Evolutionary conservation across 2,888 invertebrate species (phyloP).

Genomic region (Hemaris fuciformis): DNA sequence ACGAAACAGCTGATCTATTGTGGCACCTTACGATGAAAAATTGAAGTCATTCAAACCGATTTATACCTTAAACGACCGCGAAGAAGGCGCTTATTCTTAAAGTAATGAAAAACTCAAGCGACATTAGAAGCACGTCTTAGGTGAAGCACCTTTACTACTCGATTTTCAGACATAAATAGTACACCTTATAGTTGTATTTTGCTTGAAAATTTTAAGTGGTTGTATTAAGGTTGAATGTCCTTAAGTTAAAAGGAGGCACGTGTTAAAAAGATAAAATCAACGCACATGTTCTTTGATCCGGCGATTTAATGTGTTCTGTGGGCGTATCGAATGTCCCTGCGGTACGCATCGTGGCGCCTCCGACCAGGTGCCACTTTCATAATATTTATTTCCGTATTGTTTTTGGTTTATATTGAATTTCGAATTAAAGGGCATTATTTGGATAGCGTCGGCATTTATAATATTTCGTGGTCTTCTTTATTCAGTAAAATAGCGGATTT

Average conservation of each 20-base stretch:
- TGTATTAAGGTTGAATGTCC: constrained; percentile 9
- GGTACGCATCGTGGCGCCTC: constrained; percentile 58
- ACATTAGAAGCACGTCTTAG: not conserved
- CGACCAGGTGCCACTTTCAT: constrained; percentile 40
- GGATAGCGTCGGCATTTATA: too few species aligned
- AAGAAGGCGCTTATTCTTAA: constrained; percentile 22
- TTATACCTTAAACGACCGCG: constrained; percentile 17
- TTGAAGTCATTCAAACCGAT: constrained; percentile 20
- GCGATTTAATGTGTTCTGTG: constrained; percentile 70
- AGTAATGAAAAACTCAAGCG: not conserved
- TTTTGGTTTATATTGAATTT: constrained; percentile 20
- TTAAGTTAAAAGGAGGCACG: constrained; percentile 45
- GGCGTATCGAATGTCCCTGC: constrained; percentile 72
- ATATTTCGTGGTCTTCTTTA: too few species aligned
- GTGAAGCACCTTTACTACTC: not conserved
- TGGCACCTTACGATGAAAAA: not conserved
- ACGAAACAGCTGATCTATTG: constrained; percentile 3
- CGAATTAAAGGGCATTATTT: constrained; percentile 10
- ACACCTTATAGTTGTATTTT: not conserved
- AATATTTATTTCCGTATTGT: constrained; percentile 28
- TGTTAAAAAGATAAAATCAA: constrained; percentile 62
- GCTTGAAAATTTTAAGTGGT: rapidly evolving
- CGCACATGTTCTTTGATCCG: constrained; percentile 76
- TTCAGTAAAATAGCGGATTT: too few species aligned
- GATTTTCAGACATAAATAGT: not conserved